A percentile compares a stretch with the other conserved stretches of the same genome.
phyloP scores from a whole-genome alignment of 2,797 vertebrate genomes.

The Aldrovandia affinis region DNA sequence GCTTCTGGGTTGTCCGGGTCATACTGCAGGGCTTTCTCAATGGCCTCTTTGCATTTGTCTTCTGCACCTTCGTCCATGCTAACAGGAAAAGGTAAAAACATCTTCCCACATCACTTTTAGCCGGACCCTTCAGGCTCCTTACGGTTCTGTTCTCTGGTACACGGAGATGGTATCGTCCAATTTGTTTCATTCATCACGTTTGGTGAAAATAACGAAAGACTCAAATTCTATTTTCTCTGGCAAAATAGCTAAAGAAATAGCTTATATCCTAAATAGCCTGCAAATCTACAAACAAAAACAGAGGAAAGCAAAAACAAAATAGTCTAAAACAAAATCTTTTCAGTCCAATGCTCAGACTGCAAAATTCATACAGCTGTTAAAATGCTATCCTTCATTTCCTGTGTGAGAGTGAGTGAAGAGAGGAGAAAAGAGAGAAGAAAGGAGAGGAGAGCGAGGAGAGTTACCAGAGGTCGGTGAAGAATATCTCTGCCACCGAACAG shows the following conservation, averaged over 20 bases:
- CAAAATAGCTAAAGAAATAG: too few relatives aligned
- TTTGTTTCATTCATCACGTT: background rate
- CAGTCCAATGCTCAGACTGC: too few relatives aligned
- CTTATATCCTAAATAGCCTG: too few relatives aligned
- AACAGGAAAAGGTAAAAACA: background rate
- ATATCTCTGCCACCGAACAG: constrained; percentile 83
- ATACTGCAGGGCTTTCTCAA: constrained; percentile 76
- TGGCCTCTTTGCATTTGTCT: constrained; percentile 76
- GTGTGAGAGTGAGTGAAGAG: too few relatives aligned
- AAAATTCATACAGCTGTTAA: too few relatives aligned
- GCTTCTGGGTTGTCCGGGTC: constrained; percentile 78
- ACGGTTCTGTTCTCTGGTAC: background rate
- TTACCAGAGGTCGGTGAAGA: constrained; percentile 85
- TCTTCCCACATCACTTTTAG: background rate
- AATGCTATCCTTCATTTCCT: background rate
- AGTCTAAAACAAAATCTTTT: too few relatives aligned
- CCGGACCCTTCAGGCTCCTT: background rate
- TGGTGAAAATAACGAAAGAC: background rate
- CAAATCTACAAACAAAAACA: too few relatives aligned
- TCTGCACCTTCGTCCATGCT: constrained; percentile 81
- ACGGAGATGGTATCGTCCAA: background rate
- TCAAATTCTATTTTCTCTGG: too few relatives aligned
- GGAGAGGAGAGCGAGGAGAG: background rate
- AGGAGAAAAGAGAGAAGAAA: constrained; percentile 1
- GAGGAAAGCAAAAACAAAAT: too few relatives aligned